Conservation (phyloP, 2,113 vertebrate genomes). For the Aptenodytes forsteri region DNA sequence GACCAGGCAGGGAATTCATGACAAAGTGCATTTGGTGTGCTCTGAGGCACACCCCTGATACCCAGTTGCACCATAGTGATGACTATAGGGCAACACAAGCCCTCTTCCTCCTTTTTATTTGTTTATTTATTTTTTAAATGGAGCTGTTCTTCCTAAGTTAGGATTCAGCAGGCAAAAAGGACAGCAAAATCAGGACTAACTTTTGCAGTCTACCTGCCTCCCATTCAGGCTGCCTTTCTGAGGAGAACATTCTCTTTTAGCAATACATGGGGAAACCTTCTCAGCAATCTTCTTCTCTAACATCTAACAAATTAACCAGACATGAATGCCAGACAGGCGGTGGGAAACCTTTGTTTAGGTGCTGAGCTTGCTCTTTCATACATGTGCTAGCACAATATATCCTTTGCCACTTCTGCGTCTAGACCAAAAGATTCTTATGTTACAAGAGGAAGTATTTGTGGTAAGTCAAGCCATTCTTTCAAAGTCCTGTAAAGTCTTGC, state of each 20-base stretch:
- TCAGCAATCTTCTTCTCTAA: not conserved
- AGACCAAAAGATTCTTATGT: not conserved
- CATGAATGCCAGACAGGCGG: not conserved
- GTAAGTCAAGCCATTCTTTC: not conserved
- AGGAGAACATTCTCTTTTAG: not conserved
- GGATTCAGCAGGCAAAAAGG: not conserved
- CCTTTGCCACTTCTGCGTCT: not conserved
- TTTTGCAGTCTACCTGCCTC: not conserved
- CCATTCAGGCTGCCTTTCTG: not conserved
- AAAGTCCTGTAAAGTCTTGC: not conserved
- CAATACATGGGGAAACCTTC: not conserved
- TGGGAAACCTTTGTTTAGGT: not conserved
- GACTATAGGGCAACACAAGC: not conserved
- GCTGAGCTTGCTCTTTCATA: not conserved
- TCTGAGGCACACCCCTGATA: not conserved
- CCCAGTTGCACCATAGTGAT: not conserved
- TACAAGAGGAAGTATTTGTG: not conserved
- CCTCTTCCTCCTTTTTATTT: not conserved
- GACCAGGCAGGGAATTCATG: not conserved
- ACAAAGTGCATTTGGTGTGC: not conserved
- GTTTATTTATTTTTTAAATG: not conserved
- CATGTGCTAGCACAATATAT: not conserved
- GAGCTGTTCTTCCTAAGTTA: not conserved
- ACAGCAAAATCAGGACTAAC: not conserved
- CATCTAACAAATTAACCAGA: not conserved